A percentile compares a stretch with the other conserved stretches of the same genome.
phyloP scores from a whole-genome alignment of 2,797 vertebrate genomes.

The Bucorvus abyssinicus region DNA sequence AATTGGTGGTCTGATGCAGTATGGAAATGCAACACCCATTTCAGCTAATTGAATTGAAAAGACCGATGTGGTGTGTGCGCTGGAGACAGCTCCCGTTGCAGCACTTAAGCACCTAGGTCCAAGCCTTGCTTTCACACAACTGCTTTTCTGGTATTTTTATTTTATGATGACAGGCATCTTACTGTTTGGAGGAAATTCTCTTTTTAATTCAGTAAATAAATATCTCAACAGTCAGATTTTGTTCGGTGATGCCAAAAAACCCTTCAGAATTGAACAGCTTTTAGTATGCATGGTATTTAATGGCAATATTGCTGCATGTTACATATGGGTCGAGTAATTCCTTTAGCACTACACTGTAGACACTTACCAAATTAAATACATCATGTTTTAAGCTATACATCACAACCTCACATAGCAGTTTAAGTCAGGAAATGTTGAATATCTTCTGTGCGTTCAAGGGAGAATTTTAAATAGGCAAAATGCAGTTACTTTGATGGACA shows the following conservation, averaged over 20 bases:
- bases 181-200: background rate
- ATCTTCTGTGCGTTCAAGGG: background rate
- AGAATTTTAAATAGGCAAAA: slow-evolving; percentile 36
- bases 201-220: background rate
- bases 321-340: background rate
- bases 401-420: background rate
- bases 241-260: background rate
- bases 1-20: background rate
- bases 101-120: background rate
- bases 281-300: background rate
- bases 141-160: background rate
- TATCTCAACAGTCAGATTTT: background rate
- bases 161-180: background rate
- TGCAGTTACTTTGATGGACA: slow-evolving; percentile 19
- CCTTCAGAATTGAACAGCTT: background rate
- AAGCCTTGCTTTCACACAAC: background rate
- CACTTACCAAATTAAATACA: background rate
- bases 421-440: background rate
- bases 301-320: background rate
- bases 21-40: background rate
- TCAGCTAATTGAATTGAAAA: background rate
- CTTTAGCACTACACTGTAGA: background rate
- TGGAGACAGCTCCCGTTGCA: background rate
- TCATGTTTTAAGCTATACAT: background rate
- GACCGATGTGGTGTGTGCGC: background rate